Conservation (phyloP, 2,113 vertebrate species). For the Siniperca chuatsi region DNA sequence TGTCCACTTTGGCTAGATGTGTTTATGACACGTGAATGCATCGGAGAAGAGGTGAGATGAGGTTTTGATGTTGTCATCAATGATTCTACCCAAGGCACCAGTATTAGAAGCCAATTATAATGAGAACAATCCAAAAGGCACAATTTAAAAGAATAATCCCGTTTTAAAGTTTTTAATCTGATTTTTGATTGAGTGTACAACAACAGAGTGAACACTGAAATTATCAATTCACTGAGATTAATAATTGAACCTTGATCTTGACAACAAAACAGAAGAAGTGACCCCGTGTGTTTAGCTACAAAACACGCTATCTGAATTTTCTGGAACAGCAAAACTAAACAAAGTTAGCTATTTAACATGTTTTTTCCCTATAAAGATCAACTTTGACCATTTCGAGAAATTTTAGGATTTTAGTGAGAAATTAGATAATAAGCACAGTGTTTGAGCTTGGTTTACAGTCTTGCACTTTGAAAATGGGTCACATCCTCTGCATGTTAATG, state of each 20-base stretch:
- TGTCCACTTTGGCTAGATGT: constrained; percentile 81
- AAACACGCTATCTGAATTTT: background rate
- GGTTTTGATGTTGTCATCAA: constrained; percentile 13
- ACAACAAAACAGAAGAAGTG: background rate
- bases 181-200: background rate
- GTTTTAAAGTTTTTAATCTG: background rate
- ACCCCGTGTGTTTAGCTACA: background rate
- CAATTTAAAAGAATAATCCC: background rate
- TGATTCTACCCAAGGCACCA: constrained; percentile 41
- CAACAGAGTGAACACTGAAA: background rate
- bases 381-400: too few relatives aligned
- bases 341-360: background rate
- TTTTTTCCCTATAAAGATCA: background rate
- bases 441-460: background rate
- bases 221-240: background rate
- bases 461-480: background rate
- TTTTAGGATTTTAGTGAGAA: background rate
- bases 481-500: background rate
- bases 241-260: background rate
- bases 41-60: constrained; percentile 16
- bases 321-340: background rate
- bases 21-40: constrained; percentile 46
- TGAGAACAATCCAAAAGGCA: constrained; percentile 44
- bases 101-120: constrained; percentile 28
- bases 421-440: background rate